Evolutionary conservation across 2,797 vertebrate species (phyloP).

Genomic region (Lerista edwardsae): DNA sequence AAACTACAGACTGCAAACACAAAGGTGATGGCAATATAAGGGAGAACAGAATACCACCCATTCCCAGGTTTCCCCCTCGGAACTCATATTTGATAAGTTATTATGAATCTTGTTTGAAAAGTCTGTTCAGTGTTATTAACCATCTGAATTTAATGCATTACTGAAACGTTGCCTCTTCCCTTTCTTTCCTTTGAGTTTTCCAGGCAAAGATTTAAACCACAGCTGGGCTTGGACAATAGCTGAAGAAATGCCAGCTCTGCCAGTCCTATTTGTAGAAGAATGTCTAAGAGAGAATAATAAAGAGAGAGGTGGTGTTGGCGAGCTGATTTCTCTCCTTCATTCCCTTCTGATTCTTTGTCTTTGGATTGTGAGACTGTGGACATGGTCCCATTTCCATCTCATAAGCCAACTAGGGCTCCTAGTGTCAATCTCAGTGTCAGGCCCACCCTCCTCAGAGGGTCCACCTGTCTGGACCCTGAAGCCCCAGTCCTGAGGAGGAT

Average conservation of each 20-base stretch:
- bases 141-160: constrained; percentile 3
- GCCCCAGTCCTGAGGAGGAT: too few relatives aligned
- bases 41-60: neutral
- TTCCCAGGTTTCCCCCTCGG: neutral
- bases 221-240: neutral
- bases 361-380: neutral
- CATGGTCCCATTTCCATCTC: too few relatives aligned
- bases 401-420: too few relatives aligned
- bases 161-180: neutral
- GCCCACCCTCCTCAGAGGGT: too few relatives aligned
- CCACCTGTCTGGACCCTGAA: too few relatives aligned
- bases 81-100: neutral
- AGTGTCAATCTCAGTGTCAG: too few relatives aligned
- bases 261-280: neutral
- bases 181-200: neutral
- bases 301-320: neutral
- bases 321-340: neutral
- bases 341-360: neutral
- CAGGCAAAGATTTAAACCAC: neutral
- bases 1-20: neutral
- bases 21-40: neutral
- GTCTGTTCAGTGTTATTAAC: constrained; percentile 1
- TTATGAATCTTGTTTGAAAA: neutral
- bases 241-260: neutral
- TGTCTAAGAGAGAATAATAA: neutral